Conservation (phyloP, 37 sponge, comb jelly and placozoan genomes). For the Beroe forskalii region DNA sequence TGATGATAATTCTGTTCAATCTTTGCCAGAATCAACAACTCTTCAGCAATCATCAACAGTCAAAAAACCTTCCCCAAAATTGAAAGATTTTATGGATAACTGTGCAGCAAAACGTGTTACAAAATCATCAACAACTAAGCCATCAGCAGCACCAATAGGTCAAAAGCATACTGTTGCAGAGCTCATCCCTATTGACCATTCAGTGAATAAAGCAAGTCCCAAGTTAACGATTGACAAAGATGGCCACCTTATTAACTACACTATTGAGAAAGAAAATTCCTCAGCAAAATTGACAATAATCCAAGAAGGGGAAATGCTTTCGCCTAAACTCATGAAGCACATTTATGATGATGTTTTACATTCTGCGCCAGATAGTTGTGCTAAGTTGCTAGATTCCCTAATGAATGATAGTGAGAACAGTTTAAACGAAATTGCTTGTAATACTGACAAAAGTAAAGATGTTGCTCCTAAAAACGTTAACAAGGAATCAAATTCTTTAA, state of each 20-base stretch:
- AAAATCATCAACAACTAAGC: background rate
- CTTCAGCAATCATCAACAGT: background rate
- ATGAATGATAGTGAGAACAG: background rate
- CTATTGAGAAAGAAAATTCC: slow-evolving; percentile 10
- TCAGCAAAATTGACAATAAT: slow-evolving; percentile 15
- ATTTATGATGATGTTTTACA: slow-evolving; percentile 31
- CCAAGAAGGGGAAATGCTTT: slow-evolving; percentile 17
- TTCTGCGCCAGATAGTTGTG: slow-evolving; percentile 30
- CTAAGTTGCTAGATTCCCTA: background rate
- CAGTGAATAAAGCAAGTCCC: background rate
- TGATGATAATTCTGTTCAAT: background rate
- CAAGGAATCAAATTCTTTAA: background rate
- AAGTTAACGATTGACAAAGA: slow-evolving; percentile 43
- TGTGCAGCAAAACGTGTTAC: background rate
- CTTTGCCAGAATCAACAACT: background rate
- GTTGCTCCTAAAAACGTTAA: background rate
- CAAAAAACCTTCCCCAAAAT: background rate
- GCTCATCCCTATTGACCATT: background rate
- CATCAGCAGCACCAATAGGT: background rate
- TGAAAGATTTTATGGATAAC: background rate
- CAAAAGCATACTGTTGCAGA: slow-evolving; percentile 21
- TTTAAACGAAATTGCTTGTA: background rate
- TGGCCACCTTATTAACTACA: slow-evolving; percentile 27
- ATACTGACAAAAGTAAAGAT: background rate
- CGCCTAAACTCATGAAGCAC: slow-evolving; percentile 62